Conservation (phyloP, 2,888 invertebrate species). For the Lasioglossum morio region DNA sequence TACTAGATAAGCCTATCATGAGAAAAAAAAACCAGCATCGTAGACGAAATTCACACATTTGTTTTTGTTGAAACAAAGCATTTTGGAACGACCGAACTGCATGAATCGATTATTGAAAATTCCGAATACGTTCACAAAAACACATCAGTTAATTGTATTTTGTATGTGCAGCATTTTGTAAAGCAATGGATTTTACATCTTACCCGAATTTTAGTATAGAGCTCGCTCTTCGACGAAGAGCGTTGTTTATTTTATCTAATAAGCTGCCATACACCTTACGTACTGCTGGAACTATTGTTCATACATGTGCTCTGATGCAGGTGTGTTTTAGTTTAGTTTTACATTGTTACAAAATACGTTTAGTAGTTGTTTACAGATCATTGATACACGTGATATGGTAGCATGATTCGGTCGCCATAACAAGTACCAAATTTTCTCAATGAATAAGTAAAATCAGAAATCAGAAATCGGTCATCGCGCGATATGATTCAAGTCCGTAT, state of each 20-base stretch:
- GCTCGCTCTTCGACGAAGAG: constrained; percentile 37
- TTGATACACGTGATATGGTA: constrained; percentile 45
- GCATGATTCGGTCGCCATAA: constrained; percentile 47
- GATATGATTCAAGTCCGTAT: constrained; percentile 69
- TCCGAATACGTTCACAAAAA: constrained; percentile 47
- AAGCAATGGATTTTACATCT: constrained; percentile 50
- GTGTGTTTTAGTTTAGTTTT: constrained; percentile 77
- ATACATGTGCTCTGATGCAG: constrained; percentile 70
- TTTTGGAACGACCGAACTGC: constrained; percentile 24
- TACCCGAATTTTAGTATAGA: constrained; percentile 53
- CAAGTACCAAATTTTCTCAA: constrained; percentile 47
- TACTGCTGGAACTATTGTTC: constrained; percentile 61
- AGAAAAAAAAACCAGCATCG: constrained; percentile 44
- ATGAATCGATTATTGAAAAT: constrained; percentile 40
- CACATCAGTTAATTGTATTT: constrained; percentile 35
- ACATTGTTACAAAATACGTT: constrained; percentile 75
- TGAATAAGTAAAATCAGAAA: constrained; percentile 6
- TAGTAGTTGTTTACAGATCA: constrained; percentile 72
- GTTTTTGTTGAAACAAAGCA: constrained; percentile 32
- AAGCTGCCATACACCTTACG: constrained; percentile 53
- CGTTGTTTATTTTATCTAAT: constrained; percentile 47
- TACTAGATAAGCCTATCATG: constrained; percentile 63
- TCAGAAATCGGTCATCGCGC: constrained; percentile 41
- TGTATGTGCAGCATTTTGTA: constrained; percentile 68
- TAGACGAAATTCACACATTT: constrained; percentile 51